Conservation (phyloP, 2,888 invertebrate species). For the Zygogramma bicolorata region DNA sequence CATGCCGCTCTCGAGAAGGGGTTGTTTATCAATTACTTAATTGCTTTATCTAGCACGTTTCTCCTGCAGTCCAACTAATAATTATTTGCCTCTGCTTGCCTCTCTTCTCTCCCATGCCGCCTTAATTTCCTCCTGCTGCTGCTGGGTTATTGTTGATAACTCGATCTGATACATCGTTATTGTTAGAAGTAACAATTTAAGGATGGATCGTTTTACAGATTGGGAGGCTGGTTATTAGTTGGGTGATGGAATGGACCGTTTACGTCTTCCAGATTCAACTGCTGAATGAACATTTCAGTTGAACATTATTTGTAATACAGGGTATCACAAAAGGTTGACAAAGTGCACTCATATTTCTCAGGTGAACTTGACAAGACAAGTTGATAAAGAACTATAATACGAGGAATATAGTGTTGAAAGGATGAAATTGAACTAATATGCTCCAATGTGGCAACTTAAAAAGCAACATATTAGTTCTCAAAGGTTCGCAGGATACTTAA, state of each 20-base stretch:
- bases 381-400: too few species aligned
- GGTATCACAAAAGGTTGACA: not conserved
- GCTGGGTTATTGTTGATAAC: conserved; percentile 26
- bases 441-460: too few species aligned
- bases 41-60: conserved; percentile 59
- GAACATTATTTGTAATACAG: not conserved
- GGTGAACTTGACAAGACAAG: too few species aligned
- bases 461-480: too few species aligned
- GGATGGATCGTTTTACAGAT: not conserved
- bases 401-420: too few species aligned
- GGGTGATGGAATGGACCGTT: not conserved
- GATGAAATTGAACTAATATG: too few species aligned
- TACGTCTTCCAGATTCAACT: not conserved
- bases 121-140: conserved; percentile 20
- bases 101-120: conserved; percentile 32
- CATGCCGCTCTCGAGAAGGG: conserved; percentile 49
- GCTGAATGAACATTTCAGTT: not conserved
- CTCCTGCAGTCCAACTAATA: conserved; percentile 54
- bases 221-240: not conserved
- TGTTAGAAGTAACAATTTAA: not conserved
- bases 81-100: conserved; percentile 51
- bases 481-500: too few species aligned
- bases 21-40: conserved; percentile 61
- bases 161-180: not conserved
- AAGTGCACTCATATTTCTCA: too few species aligned